Evolutionary conservation across 1,140 invertebrate genomes (phyloP), one percentile per base, ranked within the genome.

Genomic region (Ceratoteleas bidentatus): DNA sequence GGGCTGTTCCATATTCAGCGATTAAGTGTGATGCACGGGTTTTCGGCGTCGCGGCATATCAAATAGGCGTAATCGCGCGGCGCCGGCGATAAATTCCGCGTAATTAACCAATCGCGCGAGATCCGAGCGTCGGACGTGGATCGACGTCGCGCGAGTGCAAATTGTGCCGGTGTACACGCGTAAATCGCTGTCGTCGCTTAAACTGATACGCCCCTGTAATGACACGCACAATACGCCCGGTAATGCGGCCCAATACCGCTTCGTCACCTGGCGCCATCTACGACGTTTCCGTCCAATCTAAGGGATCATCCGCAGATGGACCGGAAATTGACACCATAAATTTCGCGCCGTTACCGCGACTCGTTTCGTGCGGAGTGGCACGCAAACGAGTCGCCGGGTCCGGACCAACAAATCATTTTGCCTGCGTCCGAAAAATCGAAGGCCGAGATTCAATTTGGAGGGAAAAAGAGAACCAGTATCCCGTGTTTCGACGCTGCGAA

Each of bases 1-100:
- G 24, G 57, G 36, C 86, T 87, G 85, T 88, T 90, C 83, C 88
- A 90, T 90, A 90, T 90, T 90, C 88, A 90, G 87, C 88, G 86
- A 87, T 89, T 88, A 88, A 88, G 87, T 88, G 86, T 89, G 88
- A 90, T 89, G 85, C 88, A 89, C 87, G 88, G 89, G 87, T 89
- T 90, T 90, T 88, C 86, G 86, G 85, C 86, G 85, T 86, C 84
- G 85, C 81, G 84, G 86, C 88, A 90, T 89, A 89, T 88, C 86
- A 88, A 89, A 86, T 88, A 89, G 87, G 84, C 80, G 86, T 88
- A 86, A 87, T 90, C 86, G 87, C 83, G 86, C 77, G 65, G 68
- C 69, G 69, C 45, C 69, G 75, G 75, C 78, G 74, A 87, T 88
- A 88, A 89, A 89, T 89, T 88, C 83, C 53, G 68, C 57, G 72